These are phyloP conservation scores for Orthonevra nobilis DNA, from an alignment of 2,888 invertebrate genomes.

Conservation along the genomic window DNA sequence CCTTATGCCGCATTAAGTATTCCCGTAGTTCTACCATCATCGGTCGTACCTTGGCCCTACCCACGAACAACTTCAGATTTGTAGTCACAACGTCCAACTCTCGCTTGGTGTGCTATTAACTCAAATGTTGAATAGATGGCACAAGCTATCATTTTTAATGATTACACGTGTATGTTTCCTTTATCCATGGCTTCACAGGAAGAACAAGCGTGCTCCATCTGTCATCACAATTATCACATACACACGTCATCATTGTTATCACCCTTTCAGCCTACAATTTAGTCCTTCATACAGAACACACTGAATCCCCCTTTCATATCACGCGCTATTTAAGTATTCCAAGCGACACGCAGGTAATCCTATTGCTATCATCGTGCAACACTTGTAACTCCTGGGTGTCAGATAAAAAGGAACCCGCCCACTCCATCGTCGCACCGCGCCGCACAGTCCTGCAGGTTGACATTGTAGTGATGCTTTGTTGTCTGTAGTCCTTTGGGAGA, in stretches of 20 bases:
- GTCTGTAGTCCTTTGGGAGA: slow-evolving; percentile 1
- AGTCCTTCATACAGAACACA: neutral
- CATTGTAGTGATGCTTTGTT: neutral
- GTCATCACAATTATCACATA: slow-evolving; percentile 26
- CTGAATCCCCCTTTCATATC: slow-evolving; percentile 23
- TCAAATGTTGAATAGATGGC: too few relatives aligned
- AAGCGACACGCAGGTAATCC: slow-evolving; percentile 42
- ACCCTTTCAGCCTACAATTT: slow-evolving; percentile 45
- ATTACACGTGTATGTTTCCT: slow-evolving; percentile 38
- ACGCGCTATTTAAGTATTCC: slow-evolving; percentile 57
- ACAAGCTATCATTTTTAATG: too few relatives aligned
- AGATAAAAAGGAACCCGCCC: slow-evolving; percentile 52
- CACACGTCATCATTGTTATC: slow-evolving; percentile 30
- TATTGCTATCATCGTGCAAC: slow-evolving; percentile 60
- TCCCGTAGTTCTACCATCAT: too few relatives aligned
- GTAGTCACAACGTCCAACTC: too few relatives aligned
- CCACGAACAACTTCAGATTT: too few relatives aligned
- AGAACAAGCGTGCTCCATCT: slow-evolving; percentile 31
- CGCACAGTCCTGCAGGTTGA: neutral
- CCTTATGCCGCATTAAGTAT: too few relatives aligned
- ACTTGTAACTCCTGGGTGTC: slow-evolving; percentile 64
- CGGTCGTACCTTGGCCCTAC: too few relatives aligned
- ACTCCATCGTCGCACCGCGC: too few relatives aligned
- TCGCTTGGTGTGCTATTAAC: too few relatives aligned
- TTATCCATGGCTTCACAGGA: slow-evolving; percentile 15